Conservation (phyloP, 2,888 invertebrate species). For the Himalopsyche japonica region DNA sequence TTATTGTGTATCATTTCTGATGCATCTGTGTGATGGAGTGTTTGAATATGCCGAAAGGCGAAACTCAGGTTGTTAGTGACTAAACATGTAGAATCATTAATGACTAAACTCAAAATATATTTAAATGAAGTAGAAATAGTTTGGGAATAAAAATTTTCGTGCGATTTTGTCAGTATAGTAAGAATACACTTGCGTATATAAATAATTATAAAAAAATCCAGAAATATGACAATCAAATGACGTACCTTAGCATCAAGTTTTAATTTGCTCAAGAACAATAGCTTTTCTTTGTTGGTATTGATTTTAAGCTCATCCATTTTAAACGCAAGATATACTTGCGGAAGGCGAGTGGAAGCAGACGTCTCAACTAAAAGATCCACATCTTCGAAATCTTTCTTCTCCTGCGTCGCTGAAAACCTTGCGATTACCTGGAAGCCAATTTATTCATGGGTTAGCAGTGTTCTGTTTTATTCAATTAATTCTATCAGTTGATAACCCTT, state of each 20-base stretch:
- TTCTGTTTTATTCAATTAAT: neutral
- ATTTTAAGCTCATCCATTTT: constrained; percentile 67
- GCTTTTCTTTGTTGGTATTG: constrained; percentile 61
- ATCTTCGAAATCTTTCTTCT: neutral
- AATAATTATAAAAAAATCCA: neutral
- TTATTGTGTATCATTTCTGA: no score
- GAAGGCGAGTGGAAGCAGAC: constrained; percentile 49
- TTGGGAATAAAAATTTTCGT: no score
- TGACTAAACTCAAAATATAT: no score
- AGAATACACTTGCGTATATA: no score
- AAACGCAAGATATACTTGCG: constrained; percentile 66
- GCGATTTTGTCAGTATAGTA: no score
- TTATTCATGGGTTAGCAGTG: neutral
- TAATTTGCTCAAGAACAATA: constrained; percentile 60
- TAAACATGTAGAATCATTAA: no score
- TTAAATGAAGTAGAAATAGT: no score
- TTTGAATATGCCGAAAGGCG: no score
- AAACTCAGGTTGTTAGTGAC: no score
- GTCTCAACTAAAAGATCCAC: neutral
- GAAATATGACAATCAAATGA: neutral
- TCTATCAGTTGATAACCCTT: no score
- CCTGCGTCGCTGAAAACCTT: constrained; percentile 56
- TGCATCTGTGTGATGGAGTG: no score
- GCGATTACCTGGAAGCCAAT: constrained; percentile 57
- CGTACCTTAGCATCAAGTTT: constrained; percentile 70